phyloP scores from a whole-genome alignment of 2,797 vertebrate species.

The Enteromius thamalakanensis region DNA sequence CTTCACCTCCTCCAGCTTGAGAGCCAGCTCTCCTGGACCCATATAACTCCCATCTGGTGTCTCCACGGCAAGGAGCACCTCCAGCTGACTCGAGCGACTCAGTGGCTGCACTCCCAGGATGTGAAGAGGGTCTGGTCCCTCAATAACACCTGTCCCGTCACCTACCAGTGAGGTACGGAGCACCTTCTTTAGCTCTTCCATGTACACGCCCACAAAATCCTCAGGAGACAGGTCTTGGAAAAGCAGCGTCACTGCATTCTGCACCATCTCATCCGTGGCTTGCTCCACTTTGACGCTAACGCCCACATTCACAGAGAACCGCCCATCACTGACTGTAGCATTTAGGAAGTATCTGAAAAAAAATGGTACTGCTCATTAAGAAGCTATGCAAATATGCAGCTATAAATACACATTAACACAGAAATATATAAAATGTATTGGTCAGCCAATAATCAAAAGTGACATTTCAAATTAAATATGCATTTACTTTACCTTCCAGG shows the following conservation, averaged over 20 bases:
- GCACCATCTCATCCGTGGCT: slow-evolving; percentile 85
- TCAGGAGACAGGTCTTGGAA: slow-evolving; percentile 89
- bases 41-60: slow-evolving; percentile 77
- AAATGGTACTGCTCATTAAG: neutral
- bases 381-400: neutral
- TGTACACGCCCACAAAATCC: slow-evolving; percentile 89
- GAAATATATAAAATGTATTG: neutral
- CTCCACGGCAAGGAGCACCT: slow-evolving; percentile 88
- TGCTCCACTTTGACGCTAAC: slow-evolving; percentile 88
- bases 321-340: slow-evolving; percentile 92
- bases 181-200: slow-evolving; percentile 86
- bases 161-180: slow-evolving; percentile 81
- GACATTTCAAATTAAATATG: slow-evolving; percentile 54
- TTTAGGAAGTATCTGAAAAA: slow-evolving; percentile 87
- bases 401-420: neutral
- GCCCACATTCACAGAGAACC: slow-evolving; percentile 89
- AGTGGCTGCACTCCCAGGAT: slow-evolving; percentile 86
- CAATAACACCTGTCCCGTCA: slow-evolving; percentile 62
- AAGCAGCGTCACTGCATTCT: slow-evolving; percentile 82
- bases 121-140: slow-evolving; percentile 83
- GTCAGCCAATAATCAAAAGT: neutral
- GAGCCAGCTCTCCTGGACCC: slow-evolving; percentile 78
- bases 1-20: slow-evolving; percentile 83
- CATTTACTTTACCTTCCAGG: slow-evolving; percentile 87
- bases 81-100: slow-evolving; percentile 77